Base-by-base conservation (phyloP, 2,888 invertebrate genomes). In the Ophioninae sp. region DNA sequence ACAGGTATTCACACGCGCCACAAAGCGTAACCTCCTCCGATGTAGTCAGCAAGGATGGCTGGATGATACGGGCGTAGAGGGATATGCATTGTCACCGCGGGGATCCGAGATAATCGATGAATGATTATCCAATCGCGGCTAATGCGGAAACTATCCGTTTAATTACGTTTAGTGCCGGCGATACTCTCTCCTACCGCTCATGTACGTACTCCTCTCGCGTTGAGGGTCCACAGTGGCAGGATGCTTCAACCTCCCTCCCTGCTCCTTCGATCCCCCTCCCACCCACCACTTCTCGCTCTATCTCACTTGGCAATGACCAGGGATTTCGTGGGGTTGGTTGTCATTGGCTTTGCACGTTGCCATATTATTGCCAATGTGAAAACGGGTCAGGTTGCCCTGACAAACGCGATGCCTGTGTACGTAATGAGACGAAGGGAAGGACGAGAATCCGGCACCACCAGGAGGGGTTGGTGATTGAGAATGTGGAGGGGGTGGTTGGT, bases 91-190 rank as follows among this genome's bases (percentile, higher is more conserved):
- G 88, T 88, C 87, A 87, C 86, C 85, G 79, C 80, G 69, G 72
- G 82, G 86, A 86, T 87, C 85, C 85, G 87, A 89, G 89, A 89
- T 92, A 92, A 92, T 92, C 91, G 91, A 92, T 91, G 90, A 91
- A 91, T 91, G 92, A 92, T 91, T 91, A 91, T 91, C 91, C 91
- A 91, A 92, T 92, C 92, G 90, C 89, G 91, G 90, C 91, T 91
- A 92, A 92, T 91, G 92, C 92, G 91, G 91, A 92, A 92, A 91
- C 91, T 91, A 91, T 91, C 91, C 92, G 91, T 92, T 92, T 92
- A 92, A 92, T 92, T 92, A 91, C 91, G 90, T 90, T 89, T 90
- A 91, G 89, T 90, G 89, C 88, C 89, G 89, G 81, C 86, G 87
- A 89, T 85, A 79, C 79, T 39, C 65, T 41, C 81, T 69, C 64